phyloP scores from a whole-genome alignment of 2,888 invertebrate species.

The Drosophila robusta region DNA sequence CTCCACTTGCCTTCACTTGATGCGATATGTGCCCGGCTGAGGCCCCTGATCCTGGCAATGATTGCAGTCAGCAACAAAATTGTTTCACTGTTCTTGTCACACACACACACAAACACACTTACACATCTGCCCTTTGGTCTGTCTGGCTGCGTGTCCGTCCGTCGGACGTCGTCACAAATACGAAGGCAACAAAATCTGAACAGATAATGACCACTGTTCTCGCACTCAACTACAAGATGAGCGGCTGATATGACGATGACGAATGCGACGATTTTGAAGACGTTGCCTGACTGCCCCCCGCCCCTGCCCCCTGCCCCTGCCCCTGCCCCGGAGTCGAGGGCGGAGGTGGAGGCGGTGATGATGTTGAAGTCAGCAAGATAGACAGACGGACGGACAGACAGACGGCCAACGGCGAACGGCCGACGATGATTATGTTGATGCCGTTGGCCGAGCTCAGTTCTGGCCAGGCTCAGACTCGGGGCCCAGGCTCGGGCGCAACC shows the following conservation, averaged over 20 bases:
- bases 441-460: constrained; percentile 13
- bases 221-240: constrained; percentile 77
- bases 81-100: constrained; percentile 58
- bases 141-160: constrained; percentile 18
- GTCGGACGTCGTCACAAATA: constrained; percentile 54
- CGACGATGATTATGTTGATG: constrained; percentile 58
- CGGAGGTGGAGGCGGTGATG: constrained; percentile 48
- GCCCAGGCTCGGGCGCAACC: constrained; percentile 13
- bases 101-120: constrained; percentile 13
- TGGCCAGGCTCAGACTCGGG: constrained; percentile 5
- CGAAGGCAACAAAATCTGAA: constrained; percentile 70
- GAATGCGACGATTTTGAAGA: constrained; percentile 76
- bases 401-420: constrained; percentile 10
- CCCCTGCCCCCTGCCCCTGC: too few relatives aligned
- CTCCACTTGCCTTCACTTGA: constrained; percentile 40
- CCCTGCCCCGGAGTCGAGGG: background rate
- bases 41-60: constrained; percentile 73
- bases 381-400: constrained; percentile 30
- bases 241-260: constrained; percentile 78
- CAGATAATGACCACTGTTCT: constrained; percentile 79
- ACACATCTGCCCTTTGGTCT: constrained; percentile 29
- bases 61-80: constrained; percentile 74
- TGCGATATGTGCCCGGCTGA: constrained; percentile 25
- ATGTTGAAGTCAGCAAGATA: constrained; percentile 38
- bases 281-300: constrained; percentile 49